Conservation (phyloP, 2,113 vertebrate genomes). For the Lathamus discolor region DNA sequence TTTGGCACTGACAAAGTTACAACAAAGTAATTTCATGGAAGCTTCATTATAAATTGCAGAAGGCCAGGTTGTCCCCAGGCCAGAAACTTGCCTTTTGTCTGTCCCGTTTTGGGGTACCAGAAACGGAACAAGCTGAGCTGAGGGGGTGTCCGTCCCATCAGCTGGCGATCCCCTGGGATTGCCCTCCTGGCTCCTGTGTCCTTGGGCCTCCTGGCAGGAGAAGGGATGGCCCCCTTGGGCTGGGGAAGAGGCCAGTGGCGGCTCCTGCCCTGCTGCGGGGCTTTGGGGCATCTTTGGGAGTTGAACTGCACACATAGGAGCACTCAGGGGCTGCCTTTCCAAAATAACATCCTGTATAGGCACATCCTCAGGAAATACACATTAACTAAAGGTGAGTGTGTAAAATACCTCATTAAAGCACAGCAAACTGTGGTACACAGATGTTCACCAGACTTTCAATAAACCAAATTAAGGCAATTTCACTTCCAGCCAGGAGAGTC, state of each 20-base stretch:
- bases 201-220: neutral
- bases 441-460: neutral
- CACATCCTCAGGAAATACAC: neutral
- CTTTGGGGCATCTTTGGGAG: neutral
- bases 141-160: neutral
- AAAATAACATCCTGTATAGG: neutral
- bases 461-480: neutral
- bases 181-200: neutral
- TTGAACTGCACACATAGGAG: neutral
- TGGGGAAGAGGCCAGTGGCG: neutral
- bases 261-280: neutral
- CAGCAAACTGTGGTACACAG: neutral
- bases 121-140: neutral
- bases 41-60: neutral
- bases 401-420: constrained; percentile 4
- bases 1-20: neutral
- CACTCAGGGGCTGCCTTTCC: neutral
- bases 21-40: neutral
- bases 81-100: neutral
- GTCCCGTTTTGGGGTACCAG: accelerated
- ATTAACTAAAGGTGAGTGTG: neutral
- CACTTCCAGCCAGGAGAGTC: neutral
- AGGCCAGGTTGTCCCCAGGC: neutral
- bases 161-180: neutral
- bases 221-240: neutral